Base-by-base conservation (phyloP, 1,140 invertebrate species). In the Sipha flava region DNA sequence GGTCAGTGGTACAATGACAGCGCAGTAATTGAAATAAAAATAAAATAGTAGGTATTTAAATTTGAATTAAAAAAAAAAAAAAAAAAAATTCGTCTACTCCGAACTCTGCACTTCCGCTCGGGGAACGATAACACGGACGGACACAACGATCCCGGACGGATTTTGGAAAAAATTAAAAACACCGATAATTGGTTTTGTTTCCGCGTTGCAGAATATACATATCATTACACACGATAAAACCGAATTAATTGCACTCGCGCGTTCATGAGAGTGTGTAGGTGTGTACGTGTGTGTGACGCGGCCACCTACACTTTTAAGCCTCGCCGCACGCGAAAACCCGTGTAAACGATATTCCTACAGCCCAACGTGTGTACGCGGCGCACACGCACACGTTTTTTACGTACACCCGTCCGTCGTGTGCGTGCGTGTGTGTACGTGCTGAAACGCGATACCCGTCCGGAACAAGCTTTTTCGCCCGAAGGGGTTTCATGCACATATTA, bases 21-120 rank as follows among this genome's bases (percentile, higher is more conserved):
- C 52, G 21, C 52, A 52, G 21, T 77, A 77, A 77, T 77, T 77
- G 73, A 59, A 77, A 77, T 77, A 77, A 77, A 40, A 77, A 77
- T 40, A 40, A 59, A 77, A 77, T 29, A 43, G 31, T 43, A 26
- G 31, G 37, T 77, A 59, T 77, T 75, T 75, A 75, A 57, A 75
- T 57, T 77, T 43, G 49, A 77, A 40, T 59, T 40, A 29, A 23
- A 34, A 34, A 64, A 49, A 12, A 66, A 75, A 75, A n/a, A n/a
- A n/a, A n/a, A n/a, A n/a, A n/a, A n/a, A n/a, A n/a, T n/a, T n/a
- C n/a, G n/a, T n/a, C n/a, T n/a, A n/a, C n/a, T n/a, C n/a, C n/a
- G n/a, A n/a, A n/a, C n/a, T n/a, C n/a, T n/a, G n/a, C n/a, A n/a
- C n/a, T n/a, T n/a, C n/a, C n/a, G n/a, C n/a, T n/a, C n/a, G n/a